Percentiles rank a stretch among this genome's conserved stretches.
Evolutionary conservation across 2,797 vertebrate species (phyloP).

Genomic region (Coranthus polyacanthus): DNA sequence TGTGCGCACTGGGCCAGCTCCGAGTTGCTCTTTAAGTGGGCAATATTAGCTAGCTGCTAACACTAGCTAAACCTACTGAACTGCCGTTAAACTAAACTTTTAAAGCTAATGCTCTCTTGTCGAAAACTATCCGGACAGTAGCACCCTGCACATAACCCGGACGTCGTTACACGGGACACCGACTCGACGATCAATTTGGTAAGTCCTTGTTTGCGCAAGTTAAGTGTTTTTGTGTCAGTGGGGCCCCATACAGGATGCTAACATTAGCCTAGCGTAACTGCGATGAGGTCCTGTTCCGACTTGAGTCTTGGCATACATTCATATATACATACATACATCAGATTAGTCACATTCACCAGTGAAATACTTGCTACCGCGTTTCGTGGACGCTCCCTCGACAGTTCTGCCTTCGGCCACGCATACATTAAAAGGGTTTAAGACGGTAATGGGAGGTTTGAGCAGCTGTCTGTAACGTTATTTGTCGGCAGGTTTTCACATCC

Average conservation of each 20-base stretch:
- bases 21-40: slow-evolving; percentile 62
- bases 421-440: not conserved
- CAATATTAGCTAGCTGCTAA: slow-evolving; percentile 66
- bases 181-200: slow-evolving; percentile 49
- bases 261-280: slow-evolving; percentile 49
- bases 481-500: slow-evolving; percentile 7
- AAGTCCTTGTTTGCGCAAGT: slow-evolving; percentile 60
- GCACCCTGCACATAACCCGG: slow-evolving; percentile 18
- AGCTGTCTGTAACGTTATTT: slow-evolving; percentile 30
- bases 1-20: slow-evolving; percentile 68
- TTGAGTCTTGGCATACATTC: not conserved
- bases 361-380: accelerated
- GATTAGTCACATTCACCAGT: not conserved
- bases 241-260: slow-evolving; percentile 67
- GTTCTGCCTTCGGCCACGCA: accelerated
- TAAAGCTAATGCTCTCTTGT: slow-evolving; percentile 32
- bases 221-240: slow-evolving; percentile 5
- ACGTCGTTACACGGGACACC: slow-evolving; percentile 23
- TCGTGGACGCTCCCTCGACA: accelerated
- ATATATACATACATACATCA: not conserved
- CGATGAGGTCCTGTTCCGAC: slow-evolving; percentile 36
- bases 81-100: not conserved
- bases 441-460: not conserved
- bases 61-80: slow-evolving; percentile 41
- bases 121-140: not conserved